These are phyloP conservation scores for Synergus gifuensis DNA, from an alignment of 2,888 invertebrate species.

Conservation along the genomic window DNA sequence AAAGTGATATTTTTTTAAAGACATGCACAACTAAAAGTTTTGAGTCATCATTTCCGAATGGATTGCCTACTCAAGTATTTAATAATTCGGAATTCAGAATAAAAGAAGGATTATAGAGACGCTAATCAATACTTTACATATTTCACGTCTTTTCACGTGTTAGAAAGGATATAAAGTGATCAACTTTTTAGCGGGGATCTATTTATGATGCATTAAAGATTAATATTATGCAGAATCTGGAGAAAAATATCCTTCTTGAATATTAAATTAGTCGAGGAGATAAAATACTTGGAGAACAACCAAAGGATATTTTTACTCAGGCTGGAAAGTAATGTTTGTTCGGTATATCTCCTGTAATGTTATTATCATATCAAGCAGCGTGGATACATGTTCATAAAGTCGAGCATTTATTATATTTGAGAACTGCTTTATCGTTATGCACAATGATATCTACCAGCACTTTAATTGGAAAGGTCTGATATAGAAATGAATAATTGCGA, in stretches of 20 bases:
- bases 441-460: conserved; percentile 1
- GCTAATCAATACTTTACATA: background rate
- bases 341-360: conserved; percentile 23
- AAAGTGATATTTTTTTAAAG: no score
- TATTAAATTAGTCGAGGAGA: conserved; percentile 5
- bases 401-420: conserved; percentile 16
- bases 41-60: background rate
- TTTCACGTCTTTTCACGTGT: background rate
- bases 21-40: no score
- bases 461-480: conserved; percentile 25
- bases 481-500: background rate
- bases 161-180: background rate
- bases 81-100: background rate
- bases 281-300: background rate
- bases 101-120: background rate
- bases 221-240: conserved; percentile 17
- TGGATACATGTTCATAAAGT: conserved; percentile 1
- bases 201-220: background rate
- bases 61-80: background rate
- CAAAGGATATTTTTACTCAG: conserved; percentile 1
- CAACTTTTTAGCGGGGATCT: background rate
- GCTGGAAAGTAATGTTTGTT: conserved; percentile 24
- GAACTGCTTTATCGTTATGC: conserved; percentile 14
- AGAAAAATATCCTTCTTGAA: background rate
- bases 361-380: conserved; percentile 7